Evolutionary conservation across 2,113 vertebrate genomes (phyloP), one percentile per base, ranked within the genome.

Genomic region (Pampusana beccarii): DNA sequence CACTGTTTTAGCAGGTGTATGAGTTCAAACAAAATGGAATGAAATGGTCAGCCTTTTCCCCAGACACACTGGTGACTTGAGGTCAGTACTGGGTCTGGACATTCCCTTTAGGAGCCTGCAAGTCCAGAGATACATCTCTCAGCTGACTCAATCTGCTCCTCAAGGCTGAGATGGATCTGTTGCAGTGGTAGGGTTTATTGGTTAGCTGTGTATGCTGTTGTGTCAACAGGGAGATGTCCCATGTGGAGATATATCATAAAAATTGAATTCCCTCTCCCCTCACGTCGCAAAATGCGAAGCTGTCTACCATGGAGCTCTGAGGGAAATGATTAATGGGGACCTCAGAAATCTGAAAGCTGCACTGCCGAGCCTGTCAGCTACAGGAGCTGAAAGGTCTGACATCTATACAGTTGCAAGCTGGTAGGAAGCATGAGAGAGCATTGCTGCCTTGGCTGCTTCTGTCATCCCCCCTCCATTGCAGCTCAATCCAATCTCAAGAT

Each of bases 311-410:
- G 81, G 54, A 84, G 61, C 34, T 88, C 61, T 46, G 38, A 24
- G 28, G 40, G n/a, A 85, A 86, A 62, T 61, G 44, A 88, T 84
- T 86, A 84, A 70, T 81, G 66, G 15, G 36, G 24, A 60, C 70
- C 61, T 88, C 4, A 3, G 79, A 56, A 93, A 53, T 53, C 29
- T 77, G 69, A 57, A 84, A 94, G 56, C 57, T 80, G 60, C 12
- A 34, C 58, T 0, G 0, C 57, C 73, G 77, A 70, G 61, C 69
- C 70, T 48, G 28, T 51, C 3, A 4, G n/a, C 50, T 80, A 1
- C 53, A 23, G 0, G 0, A 69, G 24, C 46, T 82, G 56, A 44
- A 58, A 87, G 31, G 46, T 75, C 44, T 87, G 56, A 71, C 1
- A 8, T 69, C 33, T 38, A 51, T 72, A 29, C 25, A 53, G 1